Evolutionary conservation across 2,797 vertebrate genomes (phyloP).

Genomic region (Chloroceryle amazona): DNA sequence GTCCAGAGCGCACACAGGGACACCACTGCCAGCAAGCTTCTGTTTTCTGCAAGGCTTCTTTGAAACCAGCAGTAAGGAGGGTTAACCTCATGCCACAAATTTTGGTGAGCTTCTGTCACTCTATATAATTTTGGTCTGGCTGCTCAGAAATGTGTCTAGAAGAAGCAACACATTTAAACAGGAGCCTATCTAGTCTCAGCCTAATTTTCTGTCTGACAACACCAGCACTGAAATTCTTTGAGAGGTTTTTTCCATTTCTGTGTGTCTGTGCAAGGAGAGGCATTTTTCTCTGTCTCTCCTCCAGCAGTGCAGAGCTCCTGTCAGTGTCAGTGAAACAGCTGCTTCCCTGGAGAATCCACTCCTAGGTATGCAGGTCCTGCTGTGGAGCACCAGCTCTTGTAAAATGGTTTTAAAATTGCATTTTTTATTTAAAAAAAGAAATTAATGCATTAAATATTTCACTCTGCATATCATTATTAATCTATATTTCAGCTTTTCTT

Average conservation of each 20-base stretch:
- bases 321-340: neutral
- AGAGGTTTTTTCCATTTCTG: neutral
- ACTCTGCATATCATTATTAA: neutral
- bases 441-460: neutral
- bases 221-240: neutral
- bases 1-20: rapidly evolving
- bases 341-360: neutral
- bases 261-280: neutral
- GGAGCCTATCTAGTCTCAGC: neutral
- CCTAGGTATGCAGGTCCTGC: neutral
- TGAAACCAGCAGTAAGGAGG: neutral
- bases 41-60: neutral
- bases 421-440: neutral
- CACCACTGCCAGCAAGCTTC: neutral
- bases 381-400: neutral
- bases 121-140: rapidly evolving
- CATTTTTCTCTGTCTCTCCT: neutral
- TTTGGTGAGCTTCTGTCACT: neutral
- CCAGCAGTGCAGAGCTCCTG: neutral
- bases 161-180: neutral
- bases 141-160: rapidly evolving
- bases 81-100: neutral
- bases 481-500: neutral
- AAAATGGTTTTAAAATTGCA: neutral
- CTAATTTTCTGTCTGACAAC: neutral